Base-by-base conservation (phyloP, 1,140 invertebrate species). In the Drosophila triauraria region DNA sequence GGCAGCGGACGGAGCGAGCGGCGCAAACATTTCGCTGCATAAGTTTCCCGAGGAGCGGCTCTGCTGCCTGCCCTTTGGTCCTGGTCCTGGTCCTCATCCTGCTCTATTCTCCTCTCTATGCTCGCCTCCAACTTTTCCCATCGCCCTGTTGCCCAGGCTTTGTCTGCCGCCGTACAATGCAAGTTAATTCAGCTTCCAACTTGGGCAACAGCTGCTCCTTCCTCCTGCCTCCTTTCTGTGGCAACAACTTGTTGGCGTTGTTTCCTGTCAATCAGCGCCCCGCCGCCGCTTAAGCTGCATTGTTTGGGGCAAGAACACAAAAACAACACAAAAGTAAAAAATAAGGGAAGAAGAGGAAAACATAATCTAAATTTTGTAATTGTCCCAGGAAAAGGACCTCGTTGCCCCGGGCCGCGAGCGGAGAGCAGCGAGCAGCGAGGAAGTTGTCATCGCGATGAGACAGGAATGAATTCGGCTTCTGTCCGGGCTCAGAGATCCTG, bases 231-330 rank as follows among this genome's bases (percentile, higher is more conserved):
- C 10, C 32, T 23, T 43, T 35, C 46, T 59, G 58, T 59, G 42
- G 53, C 43, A 72, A 72, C 77, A 83, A 84, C 81, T 83, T 82
- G 79, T 81, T 81, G 80, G 76, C 60, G 68, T 46, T 70, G 70
- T 56, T 63, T 65, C n/a, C 70, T 72, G 65, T 82, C 59, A 75
- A 75, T 75, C 78, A 75, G 58, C 46, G 15, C 30, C 30, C 12
- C 38, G 58, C 15, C 17, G 30, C n/a, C 46, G 12, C 30, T 40
- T 43, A 68, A 30, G 46, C 65, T 35, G 60, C 48, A 77, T 58
- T 74, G 80, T 82, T 70, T 82, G 57, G 30, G 57, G 38, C 12
- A 35, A 40, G 35, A 40, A 51, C 44, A 61, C 13, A 35, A 10
- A 35, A n/a, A n/a, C n/a, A n/a, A n/a, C n/a, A 10, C 32, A 35